These are phyloP conservation scores for Leptarthrus brevirostris DNA, from an alignment of 2,888 invertebrate species.

Conservation along the genomic window DNA sequence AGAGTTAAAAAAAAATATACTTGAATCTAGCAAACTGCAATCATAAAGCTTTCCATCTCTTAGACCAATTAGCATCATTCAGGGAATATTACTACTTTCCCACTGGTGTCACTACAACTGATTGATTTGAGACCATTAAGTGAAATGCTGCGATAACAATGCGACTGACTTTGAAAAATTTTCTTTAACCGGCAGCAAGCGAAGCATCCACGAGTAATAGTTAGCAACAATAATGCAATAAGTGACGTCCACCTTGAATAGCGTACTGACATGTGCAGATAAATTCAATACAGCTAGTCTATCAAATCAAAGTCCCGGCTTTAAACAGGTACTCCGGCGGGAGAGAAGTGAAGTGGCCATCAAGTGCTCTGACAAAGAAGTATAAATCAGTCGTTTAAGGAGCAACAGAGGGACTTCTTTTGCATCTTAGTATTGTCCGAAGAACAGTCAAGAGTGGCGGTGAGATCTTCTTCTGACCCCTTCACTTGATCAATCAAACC, in stretches of 20 bases:
- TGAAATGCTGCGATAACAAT: slow-evolving; percentile 43
- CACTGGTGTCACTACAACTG: slow-evolving; percentile 29
- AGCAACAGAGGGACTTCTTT: slow-evolving; percentile 35
- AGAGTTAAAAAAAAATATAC: too few relatives aligned
- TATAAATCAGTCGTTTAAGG: slow-evolving; percentile 36
- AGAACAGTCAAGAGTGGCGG: background rate
- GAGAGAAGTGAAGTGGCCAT: slow-evolving; percentile 26
- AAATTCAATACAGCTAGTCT: slow-evolving; percentile 29
- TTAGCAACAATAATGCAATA: slow-evolving; percentile 13
- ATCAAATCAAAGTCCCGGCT: slow-evolving; percentile 42
- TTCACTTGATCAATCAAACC: slow-evolving; percentile 27
- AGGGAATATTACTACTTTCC: slow-evolving; percentile 38
- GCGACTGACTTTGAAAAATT: slow-evolving; percentile 38
- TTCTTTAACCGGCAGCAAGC: slow-evolving; percentile 1
- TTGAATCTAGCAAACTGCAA: too few relatives aligned
- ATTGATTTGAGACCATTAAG: slow-evolving; percentile 40
- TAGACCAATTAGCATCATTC: slow-evolving; percentile 37
- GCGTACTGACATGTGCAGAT: slow-evolving; percentile 40
- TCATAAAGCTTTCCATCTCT: slow-evolving; percentile 15
- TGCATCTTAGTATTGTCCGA: slow-evolving; percentile 22
- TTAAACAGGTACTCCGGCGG: background rate
- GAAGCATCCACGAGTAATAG: slow-evolving; percentile 4
- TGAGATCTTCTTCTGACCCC: slow-evolving; percentile 41
- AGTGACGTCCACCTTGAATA: slow-evolving; percentile 35
- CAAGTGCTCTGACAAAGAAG: slow-evolving; percentile 36